Evolutionary conservation across 2,888 invertebrate species (phyloP).

Genomic region (Cephonodes hylas): DNA sequence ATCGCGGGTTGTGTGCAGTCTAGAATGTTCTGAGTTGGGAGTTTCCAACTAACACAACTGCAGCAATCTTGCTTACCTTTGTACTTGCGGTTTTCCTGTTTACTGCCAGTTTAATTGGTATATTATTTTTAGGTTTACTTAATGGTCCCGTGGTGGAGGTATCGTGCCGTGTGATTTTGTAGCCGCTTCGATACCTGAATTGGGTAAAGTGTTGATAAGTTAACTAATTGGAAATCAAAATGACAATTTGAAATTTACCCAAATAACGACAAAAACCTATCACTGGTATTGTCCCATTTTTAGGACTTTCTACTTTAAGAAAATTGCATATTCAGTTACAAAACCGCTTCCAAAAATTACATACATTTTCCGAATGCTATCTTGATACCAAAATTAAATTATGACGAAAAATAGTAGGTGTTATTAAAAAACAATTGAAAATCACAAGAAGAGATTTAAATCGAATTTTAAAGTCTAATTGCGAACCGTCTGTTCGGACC

Average conservation of each 20-base stretch:
- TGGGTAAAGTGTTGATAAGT: too few species aligned
- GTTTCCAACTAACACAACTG: background rate
- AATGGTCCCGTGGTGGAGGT: too few species aligned
- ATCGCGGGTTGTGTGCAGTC: background rate
- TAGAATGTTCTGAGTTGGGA: background rate
- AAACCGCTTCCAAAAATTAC: too few species aligned
- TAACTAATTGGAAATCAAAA: too few species aligned
- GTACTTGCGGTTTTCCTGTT: background rate
- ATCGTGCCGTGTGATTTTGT: too few species aligned
- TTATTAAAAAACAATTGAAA: background rate
- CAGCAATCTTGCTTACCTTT: constrained; percentile 1
- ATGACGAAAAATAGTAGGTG: background rate
- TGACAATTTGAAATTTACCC: too few species aligned
- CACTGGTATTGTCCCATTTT: too few species aligned
- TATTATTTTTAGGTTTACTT: background rate
- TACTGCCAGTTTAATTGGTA: background rate
- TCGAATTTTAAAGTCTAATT: constrained; percentile 1
- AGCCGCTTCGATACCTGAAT: too few species aligned
- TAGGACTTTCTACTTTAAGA: too few species aligned
- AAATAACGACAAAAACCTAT: too few species aligned
- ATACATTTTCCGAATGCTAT: too few species aligned
- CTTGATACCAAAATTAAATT: background rate
- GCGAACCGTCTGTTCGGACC: background rate
- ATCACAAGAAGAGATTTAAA: background rate
- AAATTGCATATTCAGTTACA: too few species aligned